These are phyloP conservation scores for Hippoglossus stenolepis DNA, from an alignment of 2,113 vertebrate species.

Conservation along the genomic window DNA sequence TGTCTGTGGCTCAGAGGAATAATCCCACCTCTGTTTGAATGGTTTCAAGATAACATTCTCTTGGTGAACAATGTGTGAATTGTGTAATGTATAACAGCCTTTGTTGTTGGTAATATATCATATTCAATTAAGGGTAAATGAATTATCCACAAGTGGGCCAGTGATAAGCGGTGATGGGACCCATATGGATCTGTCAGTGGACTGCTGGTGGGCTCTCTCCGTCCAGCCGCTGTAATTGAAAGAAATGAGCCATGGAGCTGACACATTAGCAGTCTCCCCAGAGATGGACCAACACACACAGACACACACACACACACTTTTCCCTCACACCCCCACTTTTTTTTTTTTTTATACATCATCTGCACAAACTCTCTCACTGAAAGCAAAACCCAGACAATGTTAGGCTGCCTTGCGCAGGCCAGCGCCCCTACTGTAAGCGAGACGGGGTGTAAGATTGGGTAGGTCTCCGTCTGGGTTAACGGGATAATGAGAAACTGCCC, in stretches of 20 bases:
- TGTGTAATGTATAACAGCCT: slow-evolving; percentile 58
- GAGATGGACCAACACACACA: slow-evolving; percentile 69
- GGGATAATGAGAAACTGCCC: slow-evolving; percentile 97
- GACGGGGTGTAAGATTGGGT: slow-evolving; percentile 63
- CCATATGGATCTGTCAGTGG: slow-evolving; percentile 73
- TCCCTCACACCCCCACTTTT: slow-evolving; percentile 17
- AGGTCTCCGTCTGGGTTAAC: slow-evolving; percentile 77
- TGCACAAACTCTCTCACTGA: slow-evolving; percentile 54
- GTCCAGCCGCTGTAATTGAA: slow-evolving; percentile 84
- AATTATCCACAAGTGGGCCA: slow-evolving; percentile 69
- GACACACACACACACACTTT: slow-evolving; percentile 19
- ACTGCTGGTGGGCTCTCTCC: slow-evolving; percentile 76
- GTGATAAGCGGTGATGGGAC: slow-evolving; percentile 78
- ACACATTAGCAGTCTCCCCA: slow-evolving; percentile 80
- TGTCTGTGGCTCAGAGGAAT: slow-evolving; percentile 21
- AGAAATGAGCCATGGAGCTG: slow-evolving; percentile 85
- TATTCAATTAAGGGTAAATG: slow-evolving; percentile 72
- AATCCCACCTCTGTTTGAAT: slow-evolving; percentile 2
- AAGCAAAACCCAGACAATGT: slow-evolving; percentile 65
- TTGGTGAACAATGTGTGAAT: slow-evolving; percentile 66
- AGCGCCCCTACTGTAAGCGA: slow-evolving; percentile 67
- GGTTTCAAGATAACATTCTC: slow-evolving; percentile 43
- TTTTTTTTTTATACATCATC: slow-evolving; percentile 55
- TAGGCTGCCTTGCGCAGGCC: slow-evolving; percentile 49
- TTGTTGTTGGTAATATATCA: slow-evolving; percentile 67